Evolutionary conservation across 2,797 vertebrate species (phyloP).

Genomic region (Tolypeutes matacus): DNA sequence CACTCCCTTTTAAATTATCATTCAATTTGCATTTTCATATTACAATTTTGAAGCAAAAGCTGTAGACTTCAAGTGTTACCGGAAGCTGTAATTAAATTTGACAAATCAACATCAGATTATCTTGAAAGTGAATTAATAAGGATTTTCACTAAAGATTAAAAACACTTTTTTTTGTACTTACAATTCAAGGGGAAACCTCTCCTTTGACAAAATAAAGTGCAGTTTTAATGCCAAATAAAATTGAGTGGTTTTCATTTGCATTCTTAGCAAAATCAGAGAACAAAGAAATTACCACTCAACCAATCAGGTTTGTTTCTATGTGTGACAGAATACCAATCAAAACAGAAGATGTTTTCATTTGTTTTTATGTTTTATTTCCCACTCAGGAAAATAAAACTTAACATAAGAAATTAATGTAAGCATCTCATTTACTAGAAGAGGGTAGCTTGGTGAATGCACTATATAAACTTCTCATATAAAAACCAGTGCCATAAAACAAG

Average conservation of each 20-base stretch:
- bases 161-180: constrained; percentile 89
- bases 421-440: constrained; percentile 77
- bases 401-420: constrained; percentile 83
- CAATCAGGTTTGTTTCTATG: constrained; percentile 88
- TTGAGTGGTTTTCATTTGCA: constrained; percentile 90
- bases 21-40: constrained; percentile 99
- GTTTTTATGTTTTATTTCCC: constrained; percentile 84
- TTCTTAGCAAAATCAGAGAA: constrained; percentile 90
- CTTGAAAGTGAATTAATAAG: constrained; percentile 98
- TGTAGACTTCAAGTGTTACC: constrained; percentile 98
- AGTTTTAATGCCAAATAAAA: constrained; percentile 90
- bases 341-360: constrained; percentile 88
- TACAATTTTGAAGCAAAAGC: constrained; percentile 98
- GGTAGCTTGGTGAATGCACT: constrained; percentile 64
- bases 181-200: constrained; percentile 90
- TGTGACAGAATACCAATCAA: constrained; percentile 89
- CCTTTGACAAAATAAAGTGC: constrained; percentile 89
- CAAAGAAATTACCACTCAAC: constrained; percentile 90
- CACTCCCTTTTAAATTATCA: constrained; percentile 97
- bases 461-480: constrained; percentile 68
- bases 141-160: constrained; percentile 93
- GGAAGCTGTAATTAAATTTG: constrained; percentile 99
- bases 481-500: constrained; percentile 45
- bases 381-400: constrained; percentile 86
- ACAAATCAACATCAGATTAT: constrained; percentile 99